A percentile compares a stretch with the other conserved stretches of the same genome.
Conservation (phyloP, 2,113 vertebrate species). For the Mobula birostris region DNA sequence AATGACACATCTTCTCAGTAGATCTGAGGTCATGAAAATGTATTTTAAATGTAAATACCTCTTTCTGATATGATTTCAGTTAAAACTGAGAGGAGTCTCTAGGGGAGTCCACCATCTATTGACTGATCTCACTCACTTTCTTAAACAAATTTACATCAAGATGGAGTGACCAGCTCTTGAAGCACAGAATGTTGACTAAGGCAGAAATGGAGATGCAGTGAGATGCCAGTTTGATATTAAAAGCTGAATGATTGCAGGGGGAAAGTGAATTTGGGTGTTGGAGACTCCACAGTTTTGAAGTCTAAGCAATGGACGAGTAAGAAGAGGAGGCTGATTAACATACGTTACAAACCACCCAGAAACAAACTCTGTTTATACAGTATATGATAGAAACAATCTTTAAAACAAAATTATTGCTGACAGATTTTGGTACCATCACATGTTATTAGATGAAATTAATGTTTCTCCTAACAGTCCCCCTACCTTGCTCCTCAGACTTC, state of each 20-base stretch:
- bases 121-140: not conserved
- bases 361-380: not conserved
- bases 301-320: not conserved
- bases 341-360: not conserved
- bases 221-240: not conserved
- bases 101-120: not conserved
- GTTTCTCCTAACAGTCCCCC: conserved; percentile 41
- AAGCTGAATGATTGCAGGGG: not conserved
- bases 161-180: not conserved
- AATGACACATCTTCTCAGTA: not conserved
- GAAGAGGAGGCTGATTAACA: not conserved
- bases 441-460: not conserved
- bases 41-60: not conserved
- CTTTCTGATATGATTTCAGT: not conserved
- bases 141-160: not conserved
- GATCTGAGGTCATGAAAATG: not conserved
- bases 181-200: not conserved
- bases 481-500: conserved; percentile 45
- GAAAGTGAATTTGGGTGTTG: not conserved
- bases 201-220: not conserved
- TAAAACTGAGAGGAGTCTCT: not conserved
- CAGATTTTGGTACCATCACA: not conserved
- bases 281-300: not conserved
- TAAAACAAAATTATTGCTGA: not conserved
- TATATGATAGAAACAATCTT: not conserved